Percentiles rank a stretch among this genome's conserved stretches.
These are phyloP conservation scores for Xenopus laevis DNA, from an alignment of 2,113 vertebrate genomes.

Conservation along the genomic window DNA sequence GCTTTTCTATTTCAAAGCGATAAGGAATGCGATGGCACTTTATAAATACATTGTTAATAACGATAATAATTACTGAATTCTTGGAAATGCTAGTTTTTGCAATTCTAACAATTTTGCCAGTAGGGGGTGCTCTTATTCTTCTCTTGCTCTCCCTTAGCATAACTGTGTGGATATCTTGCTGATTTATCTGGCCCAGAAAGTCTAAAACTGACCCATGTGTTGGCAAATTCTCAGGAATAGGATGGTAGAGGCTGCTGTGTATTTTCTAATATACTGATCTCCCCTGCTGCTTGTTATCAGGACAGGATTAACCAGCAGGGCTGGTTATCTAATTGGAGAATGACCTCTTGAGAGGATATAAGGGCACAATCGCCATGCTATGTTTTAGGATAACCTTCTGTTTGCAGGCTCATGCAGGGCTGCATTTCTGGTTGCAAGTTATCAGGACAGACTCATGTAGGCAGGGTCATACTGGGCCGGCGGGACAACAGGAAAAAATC, in stretches of 20 bases:
- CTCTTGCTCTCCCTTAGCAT: background rate
- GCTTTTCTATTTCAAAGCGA: too few relatives aligned
- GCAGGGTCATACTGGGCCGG: too few relatives aligned
- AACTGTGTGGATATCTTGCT: background rate
- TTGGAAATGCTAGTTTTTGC: background rate
- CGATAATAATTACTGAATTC: background rate
- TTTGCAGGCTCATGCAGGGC: too few relatives aligned
- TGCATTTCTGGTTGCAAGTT: too few relatives aligned
- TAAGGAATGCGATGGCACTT: too few relatives aligned
- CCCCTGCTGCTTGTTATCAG: background rate
- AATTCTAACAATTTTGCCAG: background rate
- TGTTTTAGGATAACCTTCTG: too few relatives aligned
- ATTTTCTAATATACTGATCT: background rate
- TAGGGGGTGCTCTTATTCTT: slow-evolving; percentile 26
- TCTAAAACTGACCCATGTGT: background rate
- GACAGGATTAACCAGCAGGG: background rate
- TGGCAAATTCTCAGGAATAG: background rate
- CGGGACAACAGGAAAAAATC: too few relatives aligned
- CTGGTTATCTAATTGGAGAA: background rate
- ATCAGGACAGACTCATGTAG: too few relatives aligned
- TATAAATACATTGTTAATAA: too few relatives aligned
- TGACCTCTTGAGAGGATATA: background rate
- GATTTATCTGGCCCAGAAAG: background rate
- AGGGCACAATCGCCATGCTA: background rate
- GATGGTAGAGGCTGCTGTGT: background rate